Evolutionary conservation across 2,888 invertebrate genomes (phyloP), one percentile per base, ranked within the genome.

Genomic region (Athetis lepigone): DNA sequence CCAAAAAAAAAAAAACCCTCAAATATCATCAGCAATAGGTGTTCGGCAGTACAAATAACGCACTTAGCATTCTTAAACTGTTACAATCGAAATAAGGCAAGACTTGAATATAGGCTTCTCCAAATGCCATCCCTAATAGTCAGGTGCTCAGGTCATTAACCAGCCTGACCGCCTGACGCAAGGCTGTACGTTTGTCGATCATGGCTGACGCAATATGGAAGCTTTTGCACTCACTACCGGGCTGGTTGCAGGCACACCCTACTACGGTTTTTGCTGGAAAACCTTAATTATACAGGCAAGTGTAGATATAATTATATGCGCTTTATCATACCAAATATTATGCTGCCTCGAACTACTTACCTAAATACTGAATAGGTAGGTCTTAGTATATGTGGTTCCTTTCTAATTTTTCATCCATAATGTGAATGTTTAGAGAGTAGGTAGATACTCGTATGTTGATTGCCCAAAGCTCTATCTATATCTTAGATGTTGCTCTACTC

Each of bases 181-280:
- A 73, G 59, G 37, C 21, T 19, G 40, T 25, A 39, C 45, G 54
- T 45, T 75, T 33, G 45, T 25, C 52, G 59, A 75, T 75, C 72
- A 73, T 87, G 64, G 55, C 88, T 91, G 90, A 91, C 70, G 90
- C 90, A 91, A 90, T 79, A 75, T 68, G 49, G 55, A 71, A 82
- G 85, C 80, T 85, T 86, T 82, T 75, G 77, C 80, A 67, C 83
- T 84, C 84, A 85, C 50, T 67, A 79, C 72, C 79, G 64, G 67
- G 77, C 81, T 66, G 46, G 58, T 13, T 18, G 29, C 67, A 11
- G 46, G 55, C 51, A 42, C 47, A 45, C 45, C 47, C 16, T 5
- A 39, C 49, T 46, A 27, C 27, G 29, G 8, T 54, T 76, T 77
- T 79, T 70, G 21, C 46, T 47, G 40, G 40, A 68, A 67, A 60